Conservation (phyloP, 92 coral and sea anemone genomes). For the Paragorgia papillata region DNA sequence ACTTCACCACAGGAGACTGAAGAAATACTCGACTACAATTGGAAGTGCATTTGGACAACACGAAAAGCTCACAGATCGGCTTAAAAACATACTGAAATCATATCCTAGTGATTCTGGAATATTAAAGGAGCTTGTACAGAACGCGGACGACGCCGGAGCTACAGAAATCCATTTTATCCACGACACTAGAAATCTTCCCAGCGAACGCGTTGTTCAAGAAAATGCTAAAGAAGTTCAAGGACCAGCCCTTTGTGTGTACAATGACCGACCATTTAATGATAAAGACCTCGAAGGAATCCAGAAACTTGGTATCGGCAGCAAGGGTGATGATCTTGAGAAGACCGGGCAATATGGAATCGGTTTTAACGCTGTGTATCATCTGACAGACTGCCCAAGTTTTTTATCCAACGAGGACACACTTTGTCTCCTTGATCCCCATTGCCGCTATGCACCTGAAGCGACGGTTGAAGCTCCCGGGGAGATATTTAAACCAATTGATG, state of each 20-base stretch:
- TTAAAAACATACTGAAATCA: constrained; percentile 73
- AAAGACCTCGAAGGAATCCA: constrained; percentile 86
- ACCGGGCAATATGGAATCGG: constrained; percentile 89
- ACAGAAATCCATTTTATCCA: constrained; percentile 85
- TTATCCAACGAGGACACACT: constrained; percentile 71
- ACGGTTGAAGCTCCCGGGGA: constrained; percentile 85
- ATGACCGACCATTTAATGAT: constrained; percentile 76
- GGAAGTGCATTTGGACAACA: constrained; percentile 95
- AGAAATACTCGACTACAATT: constrained; percentile 71
- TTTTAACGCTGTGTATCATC: constrained; percentile 88
- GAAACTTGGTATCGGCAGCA: constrained; percentile 80
- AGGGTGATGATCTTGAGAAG: constrained; percentile 68
- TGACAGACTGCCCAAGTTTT: constrained; percentile 96
- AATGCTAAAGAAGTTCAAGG: constrained; percentile 87
- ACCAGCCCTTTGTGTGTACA: constrained; percentile 93
- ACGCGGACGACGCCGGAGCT: constrained; percentile 90
- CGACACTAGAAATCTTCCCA: constrained; percentile 89
- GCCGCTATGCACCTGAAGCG: constrained; percentile 91
- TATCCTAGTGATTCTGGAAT: constrained; percentile 93
- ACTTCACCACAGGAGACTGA: constrained; percentile 66
- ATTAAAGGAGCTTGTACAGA: constrained; percentile 86
- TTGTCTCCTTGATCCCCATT: constrained; percentile 94
- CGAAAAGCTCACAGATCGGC: constrained; percentile 75
- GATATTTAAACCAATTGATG: constrained; percentile 78
- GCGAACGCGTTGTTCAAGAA: constrained; percentile 70